Conservation (phyloP, 2,113 vertebrate genomes). For the Mobula birostris region DNA sequence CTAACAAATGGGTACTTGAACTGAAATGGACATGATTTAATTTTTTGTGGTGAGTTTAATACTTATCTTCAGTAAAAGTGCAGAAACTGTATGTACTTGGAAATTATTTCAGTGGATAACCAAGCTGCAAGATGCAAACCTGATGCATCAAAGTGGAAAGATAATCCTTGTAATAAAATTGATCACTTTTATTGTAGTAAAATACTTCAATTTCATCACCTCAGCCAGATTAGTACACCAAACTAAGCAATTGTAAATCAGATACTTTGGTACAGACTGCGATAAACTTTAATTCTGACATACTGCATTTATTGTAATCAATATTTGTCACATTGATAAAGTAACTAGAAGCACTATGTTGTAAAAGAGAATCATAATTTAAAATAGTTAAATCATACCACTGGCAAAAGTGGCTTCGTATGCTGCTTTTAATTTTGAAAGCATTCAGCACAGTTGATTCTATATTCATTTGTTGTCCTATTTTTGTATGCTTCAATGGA, state of each 20-base stretch:
- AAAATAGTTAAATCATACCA: background rate
- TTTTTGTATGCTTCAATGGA: background rate
- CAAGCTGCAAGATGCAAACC: no score
- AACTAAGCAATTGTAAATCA: background rate
- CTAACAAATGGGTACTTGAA: background rate
- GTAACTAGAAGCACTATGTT: background rate
- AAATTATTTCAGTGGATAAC: background rate
- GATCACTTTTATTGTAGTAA: background rate
- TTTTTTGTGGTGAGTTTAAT: background rate
- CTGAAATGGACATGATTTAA: background rate
- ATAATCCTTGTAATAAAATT: background rate
- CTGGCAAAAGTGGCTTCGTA: background rate
- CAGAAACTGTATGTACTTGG: background rate
- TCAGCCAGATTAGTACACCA: background rate
- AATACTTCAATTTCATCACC: background rate
- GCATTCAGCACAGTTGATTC: background rate
- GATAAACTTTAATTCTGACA: background rate
- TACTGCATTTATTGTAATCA: background rate
- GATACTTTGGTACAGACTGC: background rate
- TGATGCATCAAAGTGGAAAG: no score
- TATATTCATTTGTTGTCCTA: background rate
- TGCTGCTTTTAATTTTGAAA: background rate
- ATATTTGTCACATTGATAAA: background rate
- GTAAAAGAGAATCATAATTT: background rate
- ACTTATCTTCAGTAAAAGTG: background rate